Evolutionary conservation across 2,797 vertebrate species (phyloP), one percentile per base, ranked within the genome.

Genomic region (Linurgus olivaceus): DNA sequence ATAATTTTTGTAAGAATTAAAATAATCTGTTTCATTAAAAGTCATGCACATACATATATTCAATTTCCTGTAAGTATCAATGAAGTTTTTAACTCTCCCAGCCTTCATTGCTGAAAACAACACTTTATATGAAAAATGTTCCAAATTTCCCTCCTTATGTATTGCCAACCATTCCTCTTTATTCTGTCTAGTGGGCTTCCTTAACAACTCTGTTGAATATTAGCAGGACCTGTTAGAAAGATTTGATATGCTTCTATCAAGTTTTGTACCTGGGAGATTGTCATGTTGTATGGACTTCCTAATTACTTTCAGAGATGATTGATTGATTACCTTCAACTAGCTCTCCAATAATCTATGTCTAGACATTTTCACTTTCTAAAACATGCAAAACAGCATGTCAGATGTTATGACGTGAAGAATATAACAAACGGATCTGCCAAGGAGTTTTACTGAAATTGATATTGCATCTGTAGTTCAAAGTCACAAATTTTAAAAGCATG

Each of bases 1-100:
- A 73, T 88, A 81, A 93, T 84, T 88, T 93, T 67, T 72, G 59
- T 58, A 51, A 76, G 38, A 95, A 96, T 84, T 88, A 67, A 35
- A 80, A 47, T 78, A 2, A 72, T 82, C 17, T 59, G 23, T 79
- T 33, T 74, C 81, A 74, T 86, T 95, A 93, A 90, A 91, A 88
- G 29, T 88, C 11, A 74, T 90, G 91, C 40, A 82, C 3, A 5
- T 82, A 61, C 40, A 38, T 58, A 79, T 82, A 85, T 54, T 82
- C n/a, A 14, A 65, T 93, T 95, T 94, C 79, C 73, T 61, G 35
- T 54, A 78, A 50, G 44, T 72, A 92, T 85, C 71, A 47, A 38
- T 62, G 20, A 67, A 70, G 24, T 72, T 95, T 77, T 77, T 88
- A 47, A 45, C 70, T 77, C 54, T 72, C 33, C 6, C 47, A 77